These are phyloP conservation scores for Campoplex nolae DNA, from an alignment of 2,888 invertebrate species.

Conservation along the genomic window DNA sequence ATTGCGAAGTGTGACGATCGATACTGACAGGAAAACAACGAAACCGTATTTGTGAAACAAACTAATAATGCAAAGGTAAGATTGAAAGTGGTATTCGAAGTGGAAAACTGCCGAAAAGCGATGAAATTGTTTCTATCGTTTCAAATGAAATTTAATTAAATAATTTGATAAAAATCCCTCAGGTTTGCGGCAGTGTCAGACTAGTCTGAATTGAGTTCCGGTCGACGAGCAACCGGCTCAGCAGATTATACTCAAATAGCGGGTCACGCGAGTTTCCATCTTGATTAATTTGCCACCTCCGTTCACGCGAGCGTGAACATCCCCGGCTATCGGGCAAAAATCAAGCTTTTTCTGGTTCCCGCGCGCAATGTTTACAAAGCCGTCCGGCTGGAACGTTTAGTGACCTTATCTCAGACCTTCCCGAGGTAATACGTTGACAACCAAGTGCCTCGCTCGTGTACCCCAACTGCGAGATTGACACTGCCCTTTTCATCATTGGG, in stretches of 20 bases:
- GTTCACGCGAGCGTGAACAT: conserved; percentile 83
- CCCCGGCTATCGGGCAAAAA: conserved; percentile 85
- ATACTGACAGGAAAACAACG: conserved; percentile 38
- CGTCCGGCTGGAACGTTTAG: conserved; percentile 90
- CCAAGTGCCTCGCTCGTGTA: conserved; percentile 87
- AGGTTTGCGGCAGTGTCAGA: conserved; percentile 88
- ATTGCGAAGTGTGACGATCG: conserved; percentile 13
- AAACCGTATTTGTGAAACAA: conserved; percentile 74
- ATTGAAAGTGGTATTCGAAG: neutral
- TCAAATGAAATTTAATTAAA: conserved; percentile 10
- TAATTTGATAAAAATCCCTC: conserved; percentile 74
- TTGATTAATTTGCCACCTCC: conserved; percentile 85
- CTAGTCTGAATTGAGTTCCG: conserved; percentile 95
- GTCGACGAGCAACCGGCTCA: conserved; percentile 86
- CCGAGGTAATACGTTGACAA: conserved; percentile 88
- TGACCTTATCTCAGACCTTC: conserved; percentile 93
- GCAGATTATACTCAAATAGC: conserved; percentile 92
- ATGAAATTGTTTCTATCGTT: neutral
- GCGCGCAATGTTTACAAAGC: conserved; percentile 87
- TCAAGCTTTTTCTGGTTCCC: conserved; percentile 91
- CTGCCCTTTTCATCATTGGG: conserved; percentile 86
- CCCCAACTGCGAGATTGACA: conserved; percentile 92
- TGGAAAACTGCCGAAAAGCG: neutral
- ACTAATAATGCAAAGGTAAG: conserved; percentile 61
- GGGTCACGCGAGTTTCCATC: conserved; percentile 91